These are phyloP conservation scores for Himalopsyche kuldschensis DNA, from an alignment of 2,888 invertebrate species.

Conservation along the genomic window DNA sequence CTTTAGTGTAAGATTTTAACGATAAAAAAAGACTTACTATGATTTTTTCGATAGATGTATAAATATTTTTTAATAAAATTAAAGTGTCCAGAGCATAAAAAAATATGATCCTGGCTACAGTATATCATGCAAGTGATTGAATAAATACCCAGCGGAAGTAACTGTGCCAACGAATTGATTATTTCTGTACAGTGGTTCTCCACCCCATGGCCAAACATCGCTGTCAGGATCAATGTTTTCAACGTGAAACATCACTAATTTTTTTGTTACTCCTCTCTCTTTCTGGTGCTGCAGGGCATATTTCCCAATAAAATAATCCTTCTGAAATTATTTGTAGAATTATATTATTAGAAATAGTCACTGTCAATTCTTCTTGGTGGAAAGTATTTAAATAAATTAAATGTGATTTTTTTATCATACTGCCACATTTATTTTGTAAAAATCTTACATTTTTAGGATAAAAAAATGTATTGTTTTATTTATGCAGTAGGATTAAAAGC, in stretches of 20 bases:
- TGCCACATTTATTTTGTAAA: too few species aligned
- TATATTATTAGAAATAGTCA: neutral
- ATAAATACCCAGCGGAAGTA: slow-evolving; percentile 63
- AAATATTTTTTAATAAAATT: neutral
- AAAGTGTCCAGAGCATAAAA: too few species aligned
- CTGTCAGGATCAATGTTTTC: slow-evolving; percentile 64
- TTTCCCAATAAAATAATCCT: slow-evolving; percentile 68
- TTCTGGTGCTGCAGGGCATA: slow-evolving; percentile 64
- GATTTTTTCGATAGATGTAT: too few species aligned
- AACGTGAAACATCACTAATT: slow-evolving; percentile 66
- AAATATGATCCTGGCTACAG: too few species aligned
- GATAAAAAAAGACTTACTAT: too few species aligned
- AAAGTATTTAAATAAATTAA: too few species aligned
- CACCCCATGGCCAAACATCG: slow-evolving; percentile 71
- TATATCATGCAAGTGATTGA: neutral
- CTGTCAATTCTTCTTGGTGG: too few species aligned
- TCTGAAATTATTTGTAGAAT: slow-evolving; percentile 43
- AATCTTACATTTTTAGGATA: too few species aligned
- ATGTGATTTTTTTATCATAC: too few species aligned
- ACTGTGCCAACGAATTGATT: slow-evolving; percentile 66
- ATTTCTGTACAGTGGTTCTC: slow-evolving; percentile 69
- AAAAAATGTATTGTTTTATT: too few species aligned
- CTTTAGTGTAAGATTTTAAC: neutral
- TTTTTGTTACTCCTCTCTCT: slow-evolving; percentile 61
- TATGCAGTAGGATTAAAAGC: too few species aligned